Percentiles rank a stretch among this genome's conserved stretches.
Conservation (phyloP, 92 coral and sea anemone species). For the Umimayanthus kanabou region DNA sequence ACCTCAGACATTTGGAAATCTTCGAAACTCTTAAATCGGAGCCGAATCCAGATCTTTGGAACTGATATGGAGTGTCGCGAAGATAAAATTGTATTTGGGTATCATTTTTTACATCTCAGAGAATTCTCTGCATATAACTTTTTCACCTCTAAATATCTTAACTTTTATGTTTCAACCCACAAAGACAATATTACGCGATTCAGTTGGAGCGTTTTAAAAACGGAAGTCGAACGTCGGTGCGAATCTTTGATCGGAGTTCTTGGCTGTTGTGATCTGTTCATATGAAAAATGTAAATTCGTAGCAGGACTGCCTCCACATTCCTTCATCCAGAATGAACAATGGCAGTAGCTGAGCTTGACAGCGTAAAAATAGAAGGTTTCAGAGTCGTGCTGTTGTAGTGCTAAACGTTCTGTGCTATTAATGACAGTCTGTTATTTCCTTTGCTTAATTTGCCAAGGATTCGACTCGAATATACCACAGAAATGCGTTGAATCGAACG, state of each 20-base stretch:
- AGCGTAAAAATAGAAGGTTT: slow-evolving; percentile 8
- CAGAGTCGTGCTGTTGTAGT: slow-evolving; percentile 17
- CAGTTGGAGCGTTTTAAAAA: slow-evolving; percentile 9
- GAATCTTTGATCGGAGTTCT: not conserved
- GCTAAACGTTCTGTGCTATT: not conserved
- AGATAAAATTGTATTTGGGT: slow-evolving; percentile 1
- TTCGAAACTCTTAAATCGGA: not conserved
- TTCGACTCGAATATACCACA: not conserved
- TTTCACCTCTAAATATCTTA: not conserved
- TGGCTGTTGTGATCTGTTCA: slow-evolving; percentile 15
- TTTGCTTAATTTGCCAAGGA: not conserved
- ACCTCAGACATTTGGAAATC: not conserved
- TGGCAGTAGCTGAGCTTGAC: not conserved
- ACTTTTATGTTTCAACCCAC: not conserved
- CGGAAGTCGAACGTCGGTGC: slow-evolving; percentile 26
- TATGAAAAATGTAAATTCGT: slow-evolving; percentile 18
- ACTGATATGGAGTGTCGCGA: not conserved
- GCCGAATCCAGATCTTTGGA: not conserved
- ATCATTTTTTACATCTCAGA: not conserved
- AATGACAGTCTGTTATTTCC: not conserved
- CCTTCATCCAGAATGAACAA: slow-evolving; percentile 27
- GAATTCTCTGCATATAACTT: not conserved
- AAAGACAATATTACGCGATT: slow-evolving; percentile 8
- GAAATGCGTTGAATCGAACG: not conserved
- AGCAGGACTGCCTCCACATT: not conserved